Conservation (phyloP, 2,888 invertebrate species). For the Amphipyra berbera region DNA sequence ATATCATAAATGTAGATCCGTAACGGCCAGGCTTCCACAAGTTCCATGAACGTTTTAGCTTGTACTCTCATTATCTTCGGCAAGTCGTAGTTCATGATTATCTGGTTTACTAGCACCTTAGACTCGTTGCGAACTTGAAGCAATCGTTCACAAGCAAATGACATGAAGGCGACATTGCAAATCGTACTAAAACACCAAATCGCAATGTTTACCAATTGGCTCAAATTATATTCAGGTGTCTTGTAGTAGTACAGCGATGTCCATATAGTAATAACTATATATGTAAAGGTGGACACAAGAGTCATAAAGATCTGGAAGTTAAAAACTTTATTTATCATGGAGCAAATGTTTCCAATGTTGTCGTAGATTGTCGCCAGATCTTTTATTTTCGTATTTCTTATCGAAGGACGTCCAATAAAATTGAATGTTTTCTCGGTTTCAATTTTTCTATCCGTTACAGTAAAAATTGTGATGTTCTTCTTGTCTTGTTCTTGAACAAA, state of each 20-base stretch:
- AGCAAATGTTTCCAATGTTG: constrained; percentile 69
- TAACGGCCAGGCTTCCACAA: constrained; percentile 76
- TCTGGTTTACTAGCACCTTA: constrained; percentile 73
- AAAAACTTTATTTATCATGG: constrained; percentile 70
- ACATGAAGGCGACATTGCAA: constrained; percentile 67
- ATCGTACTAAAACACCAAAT: constrained; percentile 69
- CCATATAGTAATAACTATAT: constrained; percentile 75
- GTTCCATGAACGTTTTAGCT: constrained; percentile 77
- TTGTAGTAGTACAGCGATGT: constrained; percentile 68
- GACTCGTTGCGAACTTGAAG: constrained; percentile 66
- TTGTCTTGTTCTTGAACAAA: constrained; percentile 65
- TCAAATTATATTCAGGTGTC: constrained; percentile 44
- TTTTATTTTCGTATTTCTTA: constrained; percentile 68
- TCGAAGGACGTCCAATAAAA: constrained; percentile 64
- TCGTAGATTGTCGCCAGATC: constrained; percentile 72
- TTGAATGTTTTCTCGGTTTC: constrained; percentile 54
- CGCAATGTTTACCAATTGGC: constrained; percentile 60
- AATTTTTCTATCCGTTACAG: constrained; percentile 55
- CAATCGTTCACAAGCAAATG: constrained; percentile 71
- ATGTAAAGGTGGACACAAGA: constrained; percentile 71
- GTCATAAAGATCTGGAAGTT: constrained; percentile 77
- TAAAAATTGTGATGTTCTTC: constrained; percentile 59
- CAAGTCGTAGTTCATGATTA: constrained; percentile 77
- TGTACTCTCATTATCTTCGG: constrained; percentile 73
- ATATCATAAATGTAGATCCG: constrained; percentile 74